Conservation (phyloP, 2,113 vertebrate genomes). For the Dicaeum eximium region DNA sequence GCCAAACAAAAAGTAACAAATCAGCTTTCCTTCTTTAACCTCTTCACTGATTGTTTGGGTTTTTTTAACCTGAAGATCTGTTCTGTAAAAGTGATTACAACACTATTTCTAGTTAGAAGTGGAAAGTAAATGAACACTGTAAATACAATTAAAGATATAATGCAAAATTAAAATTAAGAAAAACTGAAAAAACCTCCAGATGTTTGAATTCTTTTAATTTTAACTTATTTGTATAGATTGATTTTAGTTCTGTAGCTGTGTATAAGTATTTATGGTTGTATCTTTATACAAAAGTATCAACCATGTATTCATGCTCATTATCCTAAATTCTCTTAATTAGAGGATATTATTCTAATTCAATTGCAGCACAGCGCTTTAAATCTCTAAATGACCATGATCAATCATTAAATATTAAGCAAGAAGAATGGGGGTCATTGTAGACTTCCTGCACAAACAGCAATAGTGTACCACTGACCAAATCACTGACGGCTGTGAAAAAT, state of each 20-base stretch:
- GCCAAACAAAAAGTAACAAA: neutral
- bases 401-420: neutral
- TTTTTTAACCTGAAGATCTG: neutral
- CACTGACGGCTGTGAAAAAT: neutral
- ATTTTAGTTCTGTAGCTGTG: neutral
- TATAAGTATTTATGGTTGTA: neutral
- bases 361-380: neutral
- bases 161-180: neutral
- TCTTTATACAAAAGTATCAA: neutral
- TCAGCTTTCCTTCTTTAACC: neutral
- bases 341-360: neutral
- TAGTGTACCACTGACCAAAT: neutral
- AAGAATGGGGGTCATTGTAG: neutral
- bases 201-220: neutral
- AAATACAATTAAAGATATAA: neutral
- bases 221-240: neutral
- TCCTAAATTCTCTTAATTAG: neutral
- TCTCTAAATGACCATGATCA: neutral
- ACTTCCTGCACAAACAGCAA: neutral
- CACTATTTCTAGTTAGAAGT: neutral
- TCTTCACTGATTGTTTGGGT: neutral
- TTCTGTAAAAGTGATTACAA: neutral
- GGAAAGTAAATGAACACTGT: neutral
- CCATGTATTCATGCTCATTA: neutral
- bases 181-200: accelerated